Evolutionary conservation across 2,113 vertebrate species (phyloP).

Genomic region (Elgaria multicarinata): DNA sequence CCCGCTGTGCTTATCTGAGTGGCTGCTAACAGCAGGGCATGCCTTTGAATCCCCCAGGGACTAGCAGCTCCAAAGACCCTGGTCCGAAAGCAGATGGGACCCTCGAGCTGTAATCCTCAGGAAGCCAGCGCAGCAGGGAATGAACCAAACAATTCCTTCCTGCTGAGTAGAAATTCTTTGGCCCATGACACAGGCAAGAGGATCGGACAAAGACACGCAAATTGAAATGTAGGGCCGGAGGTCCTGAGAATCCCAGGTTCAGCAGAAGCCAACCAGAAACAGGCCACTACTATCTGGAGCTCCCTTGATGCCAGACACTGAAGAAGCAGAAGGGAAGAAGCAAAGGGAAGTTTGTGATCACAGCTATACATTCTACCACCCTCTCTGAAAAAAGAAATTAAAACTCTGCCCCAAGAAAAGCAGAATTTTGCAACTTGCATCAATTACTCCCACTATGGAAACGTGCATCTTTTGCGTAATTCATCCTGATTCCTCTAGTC

Average conservation of each 20-base stretch:
- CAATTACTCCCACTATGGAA: no score
- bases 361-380: background rate
- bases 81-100: background rate
- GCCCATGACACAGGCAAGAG: background rate
- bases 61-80: background rate
- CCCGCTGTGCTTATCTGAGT: constrained; percentile 6
- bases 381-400: background rate
- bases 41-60: background rate
- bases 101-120: background rate
- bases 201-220: background rate
- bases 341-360: background rate
- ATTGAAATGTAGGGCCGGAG: background rate
- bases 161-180: background rate
- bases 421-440: background rate
- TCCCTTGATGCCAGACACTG: accelerated
- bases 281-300: background rate
- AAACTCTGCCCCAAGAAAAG: background rate
- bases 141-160: background rate
- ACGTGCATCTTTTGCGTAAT: background rate
- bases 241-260: background rate
- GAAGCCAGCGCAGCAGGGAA: background rate
- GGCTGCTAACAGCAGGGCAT: background rate
- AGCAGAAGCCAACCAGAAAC: background rate
- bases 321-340: accelerated
- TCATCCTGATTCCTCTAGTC: background rate